Conservation (phyloP, 1,140 invertebrate genomes). For the Drosophila carrolli region DNA sequence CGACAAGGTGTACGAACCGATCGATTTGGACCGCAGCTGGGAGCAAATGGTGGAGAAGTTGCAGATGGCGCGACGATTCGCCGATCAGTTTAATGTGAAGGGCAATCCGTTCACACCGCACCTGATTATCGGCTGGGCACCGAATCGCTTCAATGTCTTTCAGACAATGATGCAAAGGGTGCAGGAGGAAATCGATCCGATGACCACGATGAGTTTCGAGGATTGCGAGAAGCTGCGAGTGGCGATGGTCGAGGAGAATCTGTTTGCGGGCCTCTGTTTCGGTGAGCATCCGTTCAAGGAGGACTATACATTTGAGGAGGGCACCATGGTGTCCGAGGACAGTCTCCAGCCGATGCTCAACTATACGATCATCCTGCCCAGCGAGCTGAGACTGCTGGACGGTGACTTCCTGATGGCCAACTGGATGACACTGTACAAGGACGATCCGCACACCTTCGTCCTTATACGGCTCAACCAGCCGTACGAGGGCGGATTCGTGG, state of each 20-base stretch:
- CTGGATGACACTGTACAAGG: constrained; percentile 56
- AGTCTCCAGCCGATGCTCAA: constrained; percentile 16
- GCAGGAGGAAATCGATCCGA: background rate
- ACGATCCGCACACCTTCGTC: constrained; percentile 29
- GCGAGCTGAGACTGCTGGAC: constrained; percentile 43
- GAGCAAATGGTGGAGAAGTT: constrained; percentile 31
- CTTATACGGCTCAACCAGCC: constrained; percentile 17
- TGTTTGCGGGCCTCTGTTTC: constrained; percentile 63
- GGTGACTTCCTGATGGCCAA: constrained; percentile 27
- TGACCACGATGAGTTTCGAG: background rate
- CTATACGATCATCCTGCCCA: constrained; percentile 55
- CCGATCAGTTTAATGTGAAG: background rate
- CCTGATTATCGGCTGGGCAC: constrained; percentile 58
- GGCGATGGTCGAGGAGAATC: background rate
- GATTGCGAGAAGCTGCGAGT: constrained; percentile 10
- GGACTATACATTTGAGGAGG: background rate
- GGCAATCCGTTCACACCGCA: constrained; percentile 46
- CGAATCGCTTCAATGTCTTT: constrained; percentile 12
- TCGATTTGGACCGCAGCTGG: constrained; percentile 46
- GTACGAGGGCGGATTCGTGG: constrained; percentile 34
- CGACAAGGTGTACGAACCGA: constrained; percentile 18
- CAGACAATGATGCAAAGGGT: constrained; percentile 4
- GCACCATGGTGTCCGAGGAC: background rate
- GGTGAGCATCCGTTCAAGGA: background rate
- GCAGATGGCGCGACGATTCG: background rate